Evolutionary conservation across 2,113 vertebrate species (phyloP), one percentile per base, ranked within the genome.

Genomic region (Picathartes gymnocephalus): DNA sequence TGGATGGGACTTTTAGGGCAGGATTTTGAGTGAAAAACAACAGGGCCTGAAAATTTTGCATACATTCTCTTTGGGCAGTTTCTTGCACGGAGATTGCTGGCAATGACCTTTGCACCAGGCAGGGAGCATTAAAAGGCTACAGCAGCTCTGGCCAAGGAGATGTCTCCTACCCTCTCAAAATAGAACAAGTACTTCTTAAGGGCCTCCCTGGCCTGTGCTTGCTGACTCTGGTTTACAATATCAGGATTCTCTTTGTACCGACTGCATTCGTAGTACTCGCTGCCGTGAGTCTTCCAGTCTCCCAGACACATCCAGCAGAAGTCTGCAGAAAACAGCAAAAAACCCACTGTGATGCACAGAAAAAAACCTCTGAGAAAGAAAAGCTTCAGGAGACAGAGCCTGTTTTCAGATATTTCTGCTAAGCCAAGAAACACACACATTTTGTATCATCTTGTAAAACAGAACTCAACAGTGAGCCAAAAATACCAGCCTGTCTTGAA

Each of bases 241-340:
- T 99, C 99, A 42, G 99, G 99, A 97, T 99, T 99, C 98, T 99
- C 99, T 98, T 99, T 99, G 98, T 99, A 99, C 96, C 99, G 99
- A 97, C 99, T 99, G 98, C 99, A 99, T 97, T 99, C 99, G 18
- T 99, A 99, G 97, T 99, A 99, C 97, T 99, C 99, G 79, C 99
- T 99, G 98, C 99, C 99, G 0, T 99, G 99, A 83, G 99, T 99
- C 98, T 99, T 99, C 99, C 99, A 99, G 93, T 99, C 99, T 61
- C 99, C 99, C 86, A 99, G 98, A 98, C 99, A 99, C 99, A 99
- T 99, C 99, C 99, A 99, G 98, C 99, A 99, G 98, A 99, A 99
- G 97, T 99, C 99, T 99, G 97, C 53, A 82, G 58, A 96, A 88
- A 95, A 97, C 45, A 97, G 90, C 4, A n/a, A 96, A 91, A 81